Conservation (phyloP, 1,140 invertebrate species). For the Nebria ingens region DNA sequence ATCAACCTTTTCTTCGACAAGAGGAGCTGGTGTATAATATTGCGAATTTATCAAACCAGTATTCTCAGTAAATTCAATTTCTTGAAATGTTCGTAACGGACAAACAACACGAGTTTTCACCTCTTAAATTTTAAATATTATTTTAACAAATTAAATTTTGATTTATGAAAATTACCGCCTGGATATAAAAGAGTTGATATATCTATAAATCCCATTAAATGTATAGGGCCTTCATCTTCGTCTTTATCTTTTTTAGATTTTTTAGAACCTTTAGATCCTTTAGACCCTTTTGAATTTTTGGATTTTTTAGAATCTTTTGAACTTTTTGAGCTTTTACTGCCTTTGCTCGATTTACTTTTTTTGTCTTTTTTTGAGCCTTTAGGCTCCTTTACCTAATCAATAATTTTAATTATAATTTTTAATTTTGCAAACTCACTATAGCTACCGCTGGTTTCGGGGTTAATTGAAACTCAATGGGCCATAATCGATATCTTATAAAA, state of each 20-base stretch:
- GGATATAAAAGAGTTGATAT: not conserved
- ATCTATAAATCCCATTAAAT: not conserved
- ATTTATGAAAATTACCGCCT: not conserved
- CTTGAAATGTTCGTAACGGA: constrained; percentile 24
- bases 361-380: not conserved
- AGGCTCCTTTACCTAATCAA: not conserved
- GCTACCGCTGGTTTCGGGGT: not conserved
- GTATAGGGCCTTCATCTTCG: not conserved
- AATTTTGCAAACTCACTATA: not conserved
- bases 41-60: constrained; percentile 22
- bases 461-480: not conserved
- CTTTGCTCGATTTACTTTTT: too few species aligned
- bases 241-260: not conserved
- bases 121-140: constrained; percentile 16
- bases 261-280: not conserved
- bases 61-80: constrained; percentile 19
- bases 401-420: not conserved
- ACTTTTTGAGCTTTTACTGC: too few species aligned
- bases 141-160: not conserved
- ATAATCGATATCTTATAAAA: not conserved
- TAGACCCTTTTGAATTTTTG: too few species aligned
- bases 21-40: constrained; percentile 15
- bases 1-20: not conserved
- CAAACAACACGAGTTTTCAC: constrained; percentile 20
- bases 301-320: not conserved